Conservation (phyloP, 2,797 vertebrate genomes). For the Emydoidea blandingii region DNA sequence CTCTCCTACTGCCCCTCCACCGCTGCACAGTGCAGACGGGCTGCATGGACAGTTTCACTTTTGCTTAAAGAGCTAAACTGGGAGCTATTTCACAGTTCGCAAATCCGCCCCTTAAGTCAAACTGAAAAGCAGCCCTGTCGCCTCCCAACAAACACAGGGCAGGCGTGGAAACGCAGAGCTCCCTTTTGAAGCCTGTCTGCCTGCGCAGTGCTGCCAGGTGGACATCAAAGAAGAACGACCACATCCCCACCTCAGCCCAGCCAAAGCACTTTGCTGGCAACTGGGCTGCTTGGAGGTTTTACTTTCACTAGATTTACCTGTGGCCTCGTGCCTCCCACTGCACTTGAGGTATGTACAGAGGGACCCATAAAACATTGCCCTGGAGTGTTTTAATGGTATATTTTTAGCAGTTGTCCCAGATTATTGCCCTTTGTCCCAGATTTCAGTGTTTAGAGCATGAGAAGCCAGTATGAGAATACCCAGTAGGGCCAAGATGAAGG, state of each 20-base stretch:
- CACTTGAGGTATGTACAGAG: slow-evolving; percentile 7
- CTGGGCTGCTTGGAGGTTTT: neutral
- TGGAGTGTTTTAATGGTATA: slow-evolving; percentile 37
- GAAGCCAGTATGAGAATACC: slow-evolving; percentile 16
- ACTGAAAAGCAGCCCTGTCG: neutral
- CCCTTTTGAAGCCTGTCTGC: neutral
- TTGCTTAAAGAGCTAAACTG: neutral
- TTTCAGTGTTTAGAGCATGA: slow-evolving; percentile 65
- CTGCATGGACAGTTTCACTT: neutral
- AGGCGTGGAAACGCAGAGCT: rapidly evolving
- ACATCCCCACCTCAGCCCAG: neutral
- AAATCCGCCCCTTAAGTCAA: neutral
- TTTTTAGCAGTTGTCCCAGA: slow-evolving; percentile 71
- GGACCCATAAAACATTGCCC: slow-evolving; percentile 42
- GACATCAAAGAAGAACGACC: neutral
- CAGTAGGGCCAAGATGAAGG: neutral
- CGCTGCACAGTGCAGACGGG: neutral
- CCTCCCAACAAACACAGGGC: neutral
- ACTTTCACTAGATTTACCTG: slow-evolving; percentile 24
- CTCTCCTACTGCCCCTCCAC: neutral
- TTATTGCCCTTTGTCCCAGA: slow-evolving; percentile 70
- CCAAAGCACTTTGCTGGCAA: neutral
- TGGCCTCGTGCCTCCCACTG: slow-evolving; percentile 27
- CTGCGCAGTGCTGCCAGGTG: neutral
- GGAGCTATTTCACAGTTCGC: neutral